Evolutionary conservation across 2,113 vertebrate genomes (phyloP).

Genomic region (Indicator indicator): DNA sequence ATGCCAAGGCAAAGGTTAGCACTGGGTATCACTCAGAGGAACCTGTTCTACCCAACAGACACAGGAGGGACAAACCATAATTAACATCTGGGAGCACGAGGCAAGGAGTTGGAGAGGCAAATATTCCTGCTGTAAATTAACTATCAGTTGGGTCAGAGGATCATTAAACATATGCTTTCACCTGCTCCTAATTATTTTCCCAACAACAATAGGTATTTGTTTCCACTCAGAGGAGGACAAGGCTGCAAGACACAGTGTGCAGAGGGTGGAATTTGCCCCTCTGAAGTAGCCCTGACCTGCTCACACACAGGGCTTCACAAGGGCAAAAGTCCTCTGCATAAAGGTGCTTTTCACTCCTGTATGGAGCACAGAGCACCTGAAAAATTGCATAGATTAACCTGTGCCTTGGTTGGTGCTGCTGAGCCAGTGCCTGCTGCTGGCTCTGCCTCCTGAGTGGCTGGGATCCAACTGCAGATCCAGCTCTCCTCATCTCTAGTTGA

Average conservation of each 20-base stretch:
- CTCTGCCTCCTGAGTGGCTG: background rate
- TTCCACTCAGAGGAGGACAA: background rate
- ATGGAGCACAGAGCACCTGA: background rate
- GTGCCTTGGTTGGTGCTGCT: background rate
- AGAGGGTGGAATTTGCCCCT: slow-evolving; percentile 41
- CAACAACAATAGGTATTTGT: slow-evolving; percentile 52
- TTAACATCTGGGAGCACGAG: background rate
- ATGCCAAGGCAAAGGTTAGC: background rate
- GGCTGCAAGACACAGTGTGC: background rate
- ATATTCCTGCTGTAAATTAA: background rate
- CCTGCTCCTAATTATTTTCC: slow-evolving; percentile 54
- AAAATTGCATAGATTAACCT: background rate
- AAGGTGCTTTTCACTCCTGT: background rate
- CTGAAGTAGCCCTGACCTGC: slow-evolving; percentile 4
- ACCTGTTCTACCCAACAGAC: background rate
- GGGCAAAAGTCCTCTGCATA: background rate
- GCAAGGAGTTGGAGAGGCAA: background rate
- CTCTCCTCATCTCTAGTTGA: background rate
- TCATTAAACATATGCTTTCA: slow-evolving; percentile 56
- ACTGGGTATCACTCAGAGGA: rapidly evolving
- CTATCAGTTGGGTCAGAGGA: background rate
- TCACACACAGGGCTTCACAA: rapidly evolving
- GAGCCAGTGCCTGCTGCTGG: background rate
- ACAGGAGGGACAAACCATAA: background rate
- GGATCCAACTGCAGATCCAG: background rate